These are phyloP conservation scores for Drosophila cracens DNA, from an alignment of 2,888 invertebrate species.

Conservation along the genomic window DNA sequence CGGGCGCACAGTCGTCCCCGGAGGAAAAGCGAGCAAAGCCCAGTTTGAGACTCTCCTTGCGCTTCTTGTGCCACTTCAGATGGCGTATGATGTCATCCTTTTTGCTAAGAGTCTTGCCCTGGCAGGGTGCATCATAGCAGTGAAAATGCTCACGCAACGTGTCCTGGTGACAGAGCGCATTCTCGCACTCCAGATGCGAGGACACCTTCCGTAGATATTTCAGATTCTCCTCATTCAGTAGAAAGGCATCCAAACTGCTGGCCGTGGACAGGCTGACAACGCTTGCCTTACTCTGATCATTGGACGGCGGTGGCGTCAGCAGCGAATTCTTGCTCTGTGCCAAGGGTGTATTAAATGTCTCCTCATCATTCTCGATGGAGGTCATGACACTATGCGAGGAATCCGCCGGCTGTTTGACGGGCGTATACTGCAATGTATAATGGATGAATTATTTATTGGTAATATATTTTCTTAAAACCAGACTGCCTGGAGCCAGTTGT, in stretches of 20 bases:
- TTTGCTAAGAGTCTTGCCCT: constrained; percentile 95
- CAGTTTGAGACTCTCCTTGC: constrained; percentile 97
- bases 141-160: constrained; percentile 95
- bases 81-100: constrained; percentile 99
- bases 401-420: constrained; percentile 76
- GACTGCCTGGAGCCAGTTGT: constrained; percentile 70
- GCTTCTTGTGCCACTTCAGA: constrained; percentile 99
- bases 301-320: constrained; percentile 79
- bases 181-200: constrained; percentile 85
- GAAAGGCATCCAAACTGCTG: constrained; percentile 75
- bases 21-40: constrained; percentile 95
- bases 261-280: constrained; percentile 59
- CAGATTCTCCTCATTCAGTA: constrained; percentile 82
- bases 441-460: not conserved
- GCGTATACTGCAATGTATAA: constrained; percentile 70
- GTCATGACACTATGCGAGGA: constrained; percentile 61
- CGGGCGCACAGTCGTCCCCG: constrained; percentile 95
- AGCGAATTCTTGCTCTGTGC: constrained; percentile 66
- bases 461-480: constrained; percentile 23
- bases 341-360: constrained; percentile 66
- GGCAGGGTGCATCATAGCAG: constrained; percentile 89
- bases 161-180: constrained; percentile 82
- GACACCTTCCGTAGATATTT: constrained; percentile 83
- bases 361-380: constrained; percentile 43
- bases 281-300: constrained; percentile 70